Percentiles rank a stretch among this genome's conserved stretches.
phyloP scores from a whole-genome alignment of 2,888 invertebrate species.

The Aradus depressus region DNA sequence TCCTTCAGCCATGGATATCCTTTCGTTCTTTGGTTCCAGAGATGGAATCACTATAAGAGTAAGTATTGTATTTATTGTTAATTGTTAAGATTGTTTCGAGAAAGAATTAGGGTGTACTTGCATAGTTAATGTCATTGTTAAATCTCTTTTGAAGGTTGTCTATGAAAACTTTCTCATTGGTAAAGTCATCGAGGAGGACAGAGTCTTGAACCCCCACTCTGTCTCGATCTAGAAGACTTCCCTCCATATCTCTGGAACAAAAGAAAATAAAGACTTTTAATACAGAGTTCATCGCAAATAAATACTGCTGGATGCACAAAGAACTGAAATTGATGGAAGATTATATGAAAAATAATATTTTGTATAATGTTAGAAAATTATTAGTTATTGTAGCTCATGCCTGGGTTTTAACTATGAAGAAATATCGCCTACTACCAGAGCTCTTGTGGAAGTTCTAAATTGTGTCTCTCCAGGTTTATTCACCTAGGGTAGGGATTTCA shows the following conservation, averaged over 20 bases:
- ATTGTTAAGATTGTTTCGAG: neutral
- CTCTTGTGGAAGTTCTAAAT: no score
- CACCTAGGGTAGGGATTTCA: no score
- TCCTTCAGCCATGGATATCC: no score
- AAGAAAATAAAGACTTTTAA: no score
- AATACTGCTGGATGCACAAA: conserved; percentile 21
- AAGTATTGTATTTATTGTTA: neutral
- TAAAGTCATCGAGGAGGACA: conserved; percentile 76
- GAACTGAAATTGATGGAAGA: conserved; percentile 19
- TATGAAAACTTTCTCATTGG: conserved; percentile 68
- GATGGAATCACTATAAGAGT: no score
- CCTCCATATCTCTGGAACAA: conserved; percentile 50
- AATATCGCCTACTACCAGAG: no score
- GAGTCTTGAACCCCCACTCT: conserved; percentile 86
- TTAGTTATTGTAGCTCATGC: no score
- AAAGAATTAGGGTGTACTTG: conserved; percentile 44
- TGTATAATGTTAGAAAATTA: no score
- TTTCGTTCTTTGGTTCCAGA: no score
- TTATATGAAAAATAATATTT: no score
- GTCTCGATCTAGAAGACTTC: conserved; percentile 68
- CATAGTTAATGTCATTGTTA: conserved; percentile 79
- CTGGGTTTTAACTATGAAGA: no score
- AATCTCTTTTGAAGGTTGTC: conserved; percentile 80
- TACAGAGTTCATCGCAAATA: neutral
- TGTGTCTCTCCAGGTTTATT: no score